These are phyloP conservation scores for Cydia amplana DNA, from an alignment of 1,140 invertebrate genomes.

Conservation along the genomic window DNA sequence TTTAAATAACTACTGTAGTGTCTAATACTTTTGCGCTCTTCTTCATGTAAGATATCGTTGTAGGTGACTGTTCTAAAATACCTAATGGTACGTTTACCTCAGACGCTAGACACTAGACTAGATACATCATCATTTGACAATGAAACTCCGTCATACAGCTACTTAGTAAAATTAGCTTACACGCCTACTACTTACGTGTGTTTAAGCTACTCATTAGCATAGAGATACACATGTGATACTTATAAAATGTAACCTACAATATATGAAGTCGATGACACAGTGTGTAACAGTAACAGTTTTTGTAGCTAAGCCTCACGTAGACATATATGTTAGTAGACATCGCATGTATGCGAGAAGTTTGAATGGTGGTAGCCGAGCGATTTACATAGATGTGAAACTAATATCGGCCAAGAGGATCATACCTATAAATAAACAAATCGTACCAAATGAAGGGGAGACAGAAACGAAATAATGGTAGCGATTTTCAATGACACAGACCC, in stretches of 20 bases:
- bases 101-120: neutral
- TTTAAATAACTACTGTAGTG: too few species aligned
- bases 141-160: neutral
- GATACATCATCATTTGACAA: neutral
- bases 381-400: neutral
- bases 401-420: neutral
- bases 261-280: neutral
- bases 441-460: too few species aligned
- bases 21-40: too few species aligned
- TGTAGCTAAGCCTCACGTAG: neutral
- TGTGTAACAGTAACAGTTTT: neutral
- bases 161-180: neutral
- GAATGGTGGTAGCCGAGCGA: neutral
- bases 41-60: neutral
- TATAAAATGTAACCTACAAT: neutral
- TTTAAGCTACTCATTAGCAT: neutral
- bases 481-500: too few species aligned
- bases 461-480: too few species aligned
- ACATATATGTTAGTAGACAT: neutral
- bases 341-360: neutral
- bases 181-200: neutral
- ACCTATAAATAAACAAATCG: too few species aligned
- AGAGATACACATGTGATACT: neutral
- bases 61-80: neutral
- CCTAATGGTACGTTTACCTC: neutral